These are phyloP conservation scores for Melipona bicolor DNA, from an alignment of 2,888 invertebrate genomes.

Conservation along the genomic window DNA sequence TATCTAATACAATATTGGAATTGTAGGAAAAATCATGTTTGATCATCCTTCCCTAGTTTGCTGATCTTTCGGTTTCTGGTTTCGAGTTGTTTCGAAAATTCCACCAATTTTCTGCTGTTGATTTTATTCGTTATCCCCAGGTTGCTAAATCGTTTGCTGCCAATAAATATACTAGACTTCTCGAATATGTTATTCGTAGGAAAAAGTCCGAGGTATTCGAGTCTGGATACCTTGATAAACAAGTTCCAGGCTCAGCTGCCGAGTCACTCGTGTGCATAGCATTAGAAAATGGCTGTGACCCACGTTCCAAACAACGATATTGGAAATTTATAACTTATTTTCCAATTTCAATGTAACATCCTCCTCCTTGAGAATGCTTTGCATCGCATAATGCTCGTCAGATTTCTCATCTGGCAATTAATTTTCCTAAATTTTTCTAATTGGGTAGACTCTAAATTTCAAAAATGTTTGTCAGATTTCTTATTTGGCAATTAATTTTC, in stretches of 20 bases:
- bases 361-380: neutral
- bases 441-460: too few species aligned
- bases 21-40: neutral
- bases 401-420: neutral
- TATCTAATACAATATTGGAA: neutral
- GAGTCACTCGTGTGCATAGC: neutral
- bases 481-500: neutral
- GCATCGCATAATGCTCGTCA: neutral
- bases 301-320: too few species aligned
- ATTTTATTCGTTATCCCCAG: neutral
- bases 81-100: neutral
- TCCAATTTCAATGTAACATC: neutral
- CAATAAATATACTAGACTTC: constrained; percentile 15
- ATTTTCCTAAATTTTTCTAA: neutral
- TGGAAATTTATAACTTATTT: constrained; percentile 1
- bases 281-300: constrained; percentile 4
- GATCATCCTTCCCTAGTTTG: neutral
- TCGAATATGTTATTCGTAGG: constrained; percentile 5
- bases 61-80: neutral
- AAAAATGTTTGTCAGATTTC: neutral
- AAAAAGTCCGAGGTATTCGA: constrained; percentile 19
- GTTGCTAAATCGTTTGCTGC: neutral
- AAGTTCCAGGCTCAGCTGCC: constrained; percentile 22
- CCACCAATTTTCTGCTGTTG: neutral
- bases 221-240: constrained; percentile 32